Base-by-base conservation (phyloP, 2,888 invertebrate genomes). In the Parapristionchus giblindavisi region DNA sequence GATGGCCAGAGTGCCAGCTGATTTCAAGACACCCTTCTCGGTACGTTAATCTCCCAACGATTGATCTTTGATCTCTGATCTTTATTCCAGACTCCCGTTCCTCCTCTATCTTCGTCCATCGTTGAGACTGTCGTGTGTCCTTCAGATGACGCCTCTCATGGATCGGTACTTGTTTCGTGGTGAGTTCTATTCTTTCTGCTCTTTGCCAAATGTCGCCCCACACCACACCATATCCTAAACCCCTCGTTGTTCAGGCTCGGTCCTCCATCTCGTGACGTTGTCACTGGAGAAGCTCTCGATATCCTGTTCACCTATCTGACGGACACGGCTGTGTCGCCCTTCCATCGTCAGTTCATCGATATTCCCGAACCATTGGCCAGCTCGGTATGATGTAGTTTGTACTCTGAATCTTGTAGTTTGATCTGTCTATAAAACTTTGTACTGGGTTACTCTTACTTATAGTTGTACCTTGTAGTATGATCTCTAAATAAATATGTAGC, bases 241-340 rank as follows among this genome's bases (percentile, higher is more conserved):
- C n/a, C 52, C 52, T 52, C 24, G 21, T 3, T 32, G 6, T 32
- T 0, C 54, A 56, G 70, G 70, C 29, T 34, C 54, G 70, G 70
- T 21, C 70, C 70, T 17, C 56, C 70, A 3, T 71, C 70, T 43
- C 54, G 70, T 14, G 70, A 71, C 40, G 29, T 29, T 11, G 24
- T 54, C 38, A 71, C 70, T 14, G 36, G 38, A 24, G 70, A 77
- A 1, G 80, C 85, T 1, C 78, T 84, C 24, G 77, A 80, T 48
- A 76, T 85, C 6, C 79, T 85, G 11, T 82, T 83, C 77, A 84
- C 81, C 72, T 84, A 83, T 60, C 89, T 96, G 75, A 93, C 93
- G 17, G 93, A 94, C 84, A 93, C 93, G n/a, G 92, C 95, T 11
- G 93, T 94, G 24, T 93, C 94, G 78, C 94, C 94, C 17, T 90